phyloP scores from a whole-genome alignment of 1,140 invertebrate genomes.

The Spodoptera litura region DNA sequence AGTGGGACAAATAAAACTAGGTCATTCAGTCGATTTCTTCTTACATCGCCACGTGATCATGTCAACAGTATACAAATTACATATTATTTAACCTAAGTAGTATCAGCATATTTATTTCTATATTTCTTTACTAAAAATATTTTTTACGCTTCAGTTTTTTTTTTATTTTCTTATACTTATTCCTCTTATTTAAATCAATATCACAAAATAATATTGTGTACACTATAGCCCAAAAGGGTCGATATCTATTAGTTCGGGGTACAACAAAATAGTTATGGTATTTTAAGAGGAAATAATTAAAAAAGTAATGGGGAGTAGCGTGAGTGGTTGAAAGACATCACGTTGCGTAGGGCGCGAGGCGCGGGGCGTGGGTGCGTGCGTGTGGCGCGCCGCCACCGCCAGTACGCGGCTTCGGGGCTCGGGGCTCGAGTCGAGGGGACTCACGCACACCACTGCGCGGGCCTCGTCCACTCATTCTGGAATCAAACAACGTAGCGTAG shows the following conservation, averaged over 20 bases:
- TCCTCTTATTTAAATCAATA: too few species aligned
- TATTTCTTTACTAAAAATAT: too few species aligned
- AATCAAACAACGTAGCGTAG: constrained; percentile 54
- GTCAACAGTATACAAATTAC: too few species aligned
- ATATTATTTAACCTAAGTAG: too few species aligned
- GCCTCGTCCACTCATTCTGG: constrained; percentile 49
- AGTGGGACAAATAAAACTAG: constrained; percentile 37
- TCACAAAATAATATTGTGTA: too few species aligned
- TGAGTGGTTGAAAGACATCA: neutral
- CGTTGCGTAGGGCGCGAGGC: neutral
- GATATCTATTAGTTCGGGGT: too few species aligned
- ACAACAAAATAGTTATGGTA: too few species aligned
- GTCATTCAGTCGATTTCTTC: constrained; percentile 27
- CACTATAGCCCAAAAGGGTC: too few species aligned
- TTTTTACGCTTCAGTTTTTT: too few species aligned
- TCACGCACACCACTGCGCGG: constrained; percentile 54
- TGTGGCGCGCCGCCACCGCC: neutral
- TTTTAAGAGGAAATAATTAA: too few species aligned
- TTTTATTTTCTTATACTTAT: too few species aligned
- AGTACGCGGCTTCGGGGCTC: neutral
- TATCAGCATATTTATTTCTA: too few species aligned
- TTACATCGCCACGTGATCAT: constrained; percentile 13
- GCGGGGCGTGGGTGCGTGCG: constrained; percentile 17
- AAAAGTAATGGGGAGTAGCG: neutral
- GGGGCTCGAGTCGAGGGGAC: constrained; percentile 38